phyloP scores from a whole-genome alignment of 2,113 vertebrate genomes.

The Macrotus californicus region DNA sequence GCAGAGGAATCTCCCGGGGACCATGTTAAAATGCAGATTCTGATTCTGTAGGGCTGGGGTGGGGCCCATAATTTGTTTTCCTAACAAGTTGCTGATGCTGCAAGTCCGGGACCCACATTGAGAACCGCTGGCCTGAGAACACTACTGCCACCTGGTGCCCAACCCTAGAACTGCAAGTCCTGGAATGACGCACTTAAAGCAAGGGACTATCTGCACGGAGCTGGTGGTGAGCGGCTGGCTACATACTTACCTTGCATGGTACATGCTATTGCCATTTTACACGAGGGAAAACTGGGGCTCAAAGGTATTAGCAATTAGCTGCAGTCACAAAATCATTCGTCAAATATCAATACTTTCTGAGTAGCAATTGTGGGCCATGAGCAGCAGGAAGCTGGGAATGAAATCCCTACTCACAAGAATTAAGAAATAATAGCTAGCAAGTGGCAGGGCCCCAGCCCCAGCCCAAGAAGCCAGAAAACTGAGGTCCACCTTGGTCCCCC shows the following conservation, averaged over 20 bases:
- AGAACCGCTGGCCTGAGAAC: background rate
- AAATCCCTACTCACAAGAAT: background rate
- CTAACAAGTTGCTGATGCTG: background rate
- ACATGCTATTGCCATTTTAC: background rate
- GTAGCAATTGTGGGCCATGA: background rate
- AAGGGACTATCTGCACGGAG: rapidly evolving
- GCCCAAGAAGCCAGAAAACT: background rate
- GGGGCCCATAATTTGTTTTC: background rate
- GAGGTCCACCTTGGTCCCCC: background rate
- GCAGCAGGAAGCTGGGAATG: background rate
- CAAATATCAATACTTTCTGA: background rate
- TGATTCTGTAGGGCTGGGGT: background rate
- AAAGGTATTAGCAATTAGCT: background rate
- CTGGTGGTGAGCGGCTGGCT: rapidly evolving
- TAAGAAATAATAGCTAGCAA: background rate
- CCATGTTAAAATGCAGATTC: background rate
- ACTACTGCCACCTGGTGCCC: background rate
- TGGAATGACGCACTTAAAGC: rapidly evolving
- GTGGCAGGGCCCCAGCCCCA: background rate
- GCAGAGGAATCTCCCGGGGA: background rate
- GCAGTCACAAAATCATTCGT: background rate
- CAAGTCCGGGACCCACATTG: rapidly evolving
- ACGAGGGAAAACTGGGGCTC: background rate
- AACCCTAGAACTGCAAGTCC: background rate
- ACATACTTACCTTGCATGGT: rapidly evolving